Conservation (phyloP, 2,797 vertebrate species). For the Muscicapa striata region DNA sequence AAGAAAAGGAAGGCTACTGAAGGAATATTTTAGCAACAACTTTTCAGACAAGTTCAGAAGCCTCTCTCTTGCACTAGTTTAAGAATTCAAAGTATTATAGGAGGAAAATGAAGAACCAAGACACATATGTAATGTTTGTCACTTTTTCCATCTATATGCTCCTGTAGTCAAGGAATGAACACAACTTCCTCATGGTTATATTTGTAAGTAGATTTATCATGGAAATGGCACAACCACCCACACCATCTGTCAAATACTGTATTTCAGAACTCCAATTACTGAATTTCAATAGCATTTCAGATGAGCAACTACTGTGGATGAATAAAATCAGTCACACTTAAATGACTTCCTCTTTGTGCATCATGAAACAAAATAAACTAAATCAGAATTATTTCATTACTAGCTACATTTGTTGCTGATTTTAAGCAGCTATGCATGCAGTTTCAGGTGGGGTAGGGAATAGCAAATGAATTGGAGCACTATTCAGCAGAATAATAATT, state of each 20-base stretch:
- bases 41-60: conserved; percentile 14
- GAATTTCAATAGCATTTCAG: conserved; percentile 56
- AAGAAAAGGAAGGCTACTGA: conserved; percentile 3
- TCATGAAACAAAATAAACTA: conserved; percentile 42
- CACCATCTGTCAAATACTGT: conserved; percentile 43
- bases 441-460: neutral
- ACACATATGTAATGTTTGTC: neutral
- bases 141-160: conserved; percentile 28
- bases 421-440: neutral
- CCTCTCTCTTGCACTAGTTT: neutral
- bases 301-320: conserved; percentile 25
- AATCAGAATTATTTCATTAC: conserved; percentile 47
- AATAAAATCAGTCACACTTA: conserved; percentile 57
- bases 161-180: conserved; percentile 24
- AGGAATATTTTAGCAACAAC: conserved; percentile 9
- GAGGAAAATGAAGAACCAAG: conserved; percentile 36
- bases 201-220: conserved; percentile 53
- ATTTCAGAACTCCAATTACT: conserved; percentile 53
- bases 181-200: conserved; percentile 22
- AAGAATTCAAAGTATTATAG: conserved; percentile 16
- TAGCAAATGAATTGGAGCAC: neutral
- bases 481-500: conserved; percentile 35
- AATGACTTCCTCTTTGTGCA: conserved; percentile 51
- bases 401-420: neutral
- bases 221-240: conserved; percentile 54